Percentiles rank a stretch among this genome's conserved stretches.
Evolutionary conservation across 1,140 invertebrate genomes (phyloP).

Genomic region (Spodoptera litura): DNA sequence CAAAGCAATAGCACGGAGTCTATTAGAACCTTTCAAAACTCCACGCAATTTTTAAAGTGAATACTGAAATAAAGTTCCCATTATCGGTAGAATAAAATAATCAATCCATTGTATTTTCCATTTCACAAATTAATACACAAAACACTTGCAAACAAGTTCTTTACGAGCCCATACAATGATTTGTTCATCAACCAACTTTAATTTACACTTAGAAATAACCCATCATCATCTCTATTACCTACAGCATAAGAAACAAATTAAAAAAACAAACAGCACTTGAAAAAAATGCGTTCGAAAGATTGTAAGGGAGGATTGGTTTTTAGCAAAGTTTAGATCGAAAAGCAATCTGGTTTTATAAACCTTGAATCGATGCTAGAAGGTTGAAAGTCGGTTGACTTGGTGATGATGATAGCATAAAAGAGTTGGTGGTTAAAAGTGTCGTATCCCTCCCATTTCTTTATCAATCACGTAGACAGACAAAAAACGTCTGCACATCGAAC

Average conservation of each 20-base stretch:
- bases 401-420: constrained; percentile 34
- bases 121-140: constrained; percentile 43
- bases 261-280: constrained; percentile 3
- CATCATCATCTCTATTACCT: neutral
- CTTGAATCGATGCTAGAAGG: constrained; percentile 27
- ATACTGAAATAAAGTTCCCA: neutral
- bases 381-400: constrained; percentile 33
- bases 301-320: constrained; percentile 51
- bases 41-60: too few relatives aligned
- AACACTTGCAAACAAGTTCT: constrained; percentile 55
- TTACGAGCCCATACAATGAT: constrained; percentile 49
- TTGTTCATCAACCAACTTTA: constrained; percentile 47
- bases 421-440: constrained; percentile 62
- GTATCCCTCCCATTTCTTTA: constrained; percentile 78
- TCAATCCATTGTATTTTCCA: constrained; percentile 46
- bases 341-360: neutral
- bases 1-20: neutral
- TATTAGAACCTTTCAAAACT: neutral
- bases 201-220: neutral
- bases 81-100: constrained; percentile 1
- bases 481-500: constrained; percentile 77
- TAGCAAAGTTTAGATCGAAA: constrained; percentile 18
- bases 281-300: constrained; percentile 46
- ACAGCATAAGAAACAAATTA: neutral
- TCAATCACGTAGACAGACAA: constrained; percentile 80